Evolutionary conservation across 1,140 invertebrate species (phyloP).

Genomic region (Brachionus rubens): DNA sequence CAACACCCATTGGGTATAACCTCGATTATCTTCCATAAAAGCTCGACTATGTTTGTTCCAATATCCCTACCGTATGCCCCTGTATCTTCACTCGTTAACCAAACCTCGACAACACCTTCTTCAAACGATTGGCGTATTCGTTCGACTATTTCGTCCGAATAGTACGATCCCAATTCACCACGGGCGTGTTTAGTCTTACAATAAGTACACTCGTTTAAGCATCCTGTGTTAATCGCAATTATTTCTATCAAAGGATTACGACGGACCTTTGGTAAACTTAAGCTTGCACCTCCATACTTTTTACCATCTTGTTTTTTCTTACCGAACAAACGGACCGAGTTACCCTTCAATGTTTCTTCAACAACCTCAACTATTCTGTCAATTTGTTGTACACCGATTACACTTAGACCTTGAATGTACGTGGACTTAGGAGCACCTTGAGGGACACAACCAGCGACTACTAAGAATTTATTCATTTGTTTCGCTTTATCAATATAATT

Average conservation of each 20-base stretch:
- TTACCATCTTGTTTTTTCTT: conserved; percentile 75
- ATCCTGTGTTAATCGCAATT: conserved; percentile 91
- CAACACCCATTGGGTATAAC: conserved; percentile 85
- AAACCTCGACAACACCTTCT: conserved; percentile 93
- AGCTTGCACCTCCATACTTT: conserved; percentile 78
- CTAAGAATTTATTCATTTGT: conserved; percentile 75
- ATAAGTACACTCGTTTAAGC: conserved; percentile 95
- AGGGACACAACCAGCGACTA: conserved; percentile 92
- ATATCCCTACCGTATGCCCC: conserved; percentile 95
- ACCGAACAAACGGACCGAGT: conserved; percentile 75
- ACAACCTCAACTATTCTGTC: conserved; percentile 97
- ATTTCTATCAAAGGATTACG: conserved; percentile 95
- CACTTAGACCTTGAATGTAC: conserved; percentile 71
- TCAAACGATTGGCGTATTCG: conserved; percentile 71
- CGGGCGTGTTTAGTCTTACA: conserved; percentile 97
- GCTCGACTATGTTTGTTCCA: conserved; percentile 75
- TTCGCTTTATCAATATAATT: conserved; percentile 82
- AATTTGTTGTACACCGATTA: conserved; percentile 95
- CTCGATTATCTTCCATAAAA: conserved; percentile 80
- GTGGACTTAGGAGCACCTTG: conserved; percentile 65
- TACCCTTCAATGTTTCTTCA: conserved; percentile 89
- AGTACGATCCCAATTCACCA: conserved; percentile 89
- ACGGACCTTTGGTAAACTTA: conserved; percentile 85
- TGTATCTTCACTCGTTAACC: conserved; percentile 96
- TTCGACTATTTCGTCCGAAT: conserved; percentile 66